Conservation (phyloP, 2,888 invertebrate species). For the Melikaiella ostensackeni region DNA sequence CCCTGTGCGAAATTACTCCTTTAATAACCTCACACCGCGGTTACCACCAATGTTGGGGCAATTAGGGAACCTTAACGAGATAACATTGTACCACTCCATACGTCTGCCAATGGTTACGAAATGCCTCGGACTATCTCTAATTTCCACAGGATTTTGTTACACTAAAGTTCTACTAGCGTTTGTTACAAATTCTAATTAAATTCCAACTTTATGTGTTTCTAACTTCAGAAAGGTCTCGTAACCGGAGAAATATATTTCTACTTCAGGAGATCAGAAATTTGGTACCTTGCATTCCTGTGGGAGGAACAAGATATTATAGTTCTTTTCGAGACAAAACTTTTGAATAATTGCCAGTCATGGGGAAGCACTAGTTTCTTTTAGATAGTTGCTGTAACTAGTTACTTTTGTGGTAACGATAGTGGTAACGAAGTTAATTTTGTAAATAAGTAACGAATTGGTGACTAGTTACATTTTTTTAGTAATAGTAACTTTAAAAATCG, state of each 20-base stretch:
- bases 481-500: too few relatives aligned
- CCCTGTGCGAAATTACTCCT: slow-evolving; percentile 33
- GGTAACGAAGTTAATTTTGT: too few relatives aligned
- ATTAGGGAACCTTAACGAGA: slow-evolving; percentile 46
- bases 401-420: too few relatives aligned
- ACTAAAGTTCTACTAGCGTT: slow-evolving; percentile 19
- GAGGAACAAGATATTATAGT: neutral
- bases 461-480: too few relatives aligned
- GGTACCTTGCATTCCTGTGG: neutral
- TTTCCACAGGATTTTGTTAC: slow-evolving; percentile 40
- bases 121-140: slow-evolving; percentile 43
- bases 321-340: neutral
- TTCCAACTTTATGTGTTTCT: neutral
- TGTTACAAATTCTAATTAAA: slow-evolving; percentile 40
- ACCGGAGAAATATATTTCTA: neutral
- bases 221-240: neutral
- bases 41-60: slow-evolving; percentile 40
- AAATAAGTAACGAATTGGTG: too few relatives aligned
- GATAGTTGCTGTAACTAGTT: too few relatives aligned
- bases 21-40: slow-evolving; percentile 41
- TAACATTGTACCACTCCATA: slow-evolving; percentile 41
- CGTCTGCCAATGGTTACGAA: slow-evolving; percentile 44
- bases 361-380: too few relatives aligned
- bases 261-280: neutral
- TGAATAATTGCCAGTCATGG: too few relatives aligned